These are phyloP conservation scores for Leptinotarsa haldemani DNA, from an alignment of 2,888 invertebrate species.

Conservation along the genomic window DNA sequence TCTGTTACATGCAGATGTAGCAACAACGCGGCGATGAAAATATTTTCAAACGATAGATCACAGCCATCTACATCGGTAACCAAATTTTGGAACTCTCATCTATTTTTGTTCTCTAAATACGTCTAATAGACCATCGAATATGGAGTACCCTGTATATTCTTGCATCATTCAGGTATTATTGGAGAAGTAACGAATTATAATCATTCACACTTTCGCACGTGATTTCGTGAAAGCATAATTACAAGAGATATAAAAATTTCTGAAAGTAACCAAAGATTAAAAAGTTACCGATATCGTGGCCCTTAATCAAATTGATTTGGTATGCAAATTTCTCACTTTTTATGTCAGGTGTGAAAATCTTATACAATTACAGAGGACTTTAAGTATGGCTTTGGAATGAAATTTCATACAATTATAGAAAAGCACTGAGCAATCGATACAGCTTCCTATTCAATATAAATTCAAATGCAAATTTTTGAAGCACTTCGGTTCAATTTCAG, in stretches of 20 bases:
- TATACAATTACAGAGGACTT: conserved; percentile 37
- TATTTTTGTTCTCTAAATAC: too few species aligned
- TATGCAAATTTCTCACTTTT: conserved; percentile 41
- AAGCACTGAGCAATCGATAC: conserved; percentile 41
- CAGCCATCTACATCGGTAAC: too few species aligned
- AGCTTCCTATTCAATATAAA: conserved; percentile 44
- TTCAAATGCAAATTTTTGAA: conserved; percentile 45
- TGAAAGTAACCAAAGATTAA: conserved; percentile 12
- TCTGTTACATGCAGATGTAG: too few species aligned
- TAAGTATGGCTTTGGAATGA: conserved; percentile 37
- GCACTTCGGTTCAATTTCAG: conserved; percentile 43
- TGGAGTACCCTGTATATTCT: too few species aligned
- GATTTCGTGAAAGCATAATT: conserved; percentile 10
- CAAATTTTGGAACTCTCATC: too few species aligned
- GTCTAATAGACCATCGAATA: too few species aligned
- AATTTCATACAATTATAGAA: conserved; percentile 48
- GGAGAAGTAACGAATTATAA: neutral
- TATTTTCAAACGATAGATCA: too few species aligned
- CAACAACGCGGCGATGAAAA: too few species aligned
- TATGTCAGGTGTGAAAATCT: conserved; percentile 45
- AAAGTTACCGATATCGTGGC: neutral
- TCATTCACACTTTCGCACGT: conserved; percentile 5
- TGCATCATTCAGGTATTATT: neutral
- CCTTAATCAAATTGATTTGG: conserved; percentile 24
- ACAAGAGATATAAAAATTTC: neutral